Conservation (phyloP, 2,888 invertebrate genomes). For the Agonopterix arenella region DNA sequence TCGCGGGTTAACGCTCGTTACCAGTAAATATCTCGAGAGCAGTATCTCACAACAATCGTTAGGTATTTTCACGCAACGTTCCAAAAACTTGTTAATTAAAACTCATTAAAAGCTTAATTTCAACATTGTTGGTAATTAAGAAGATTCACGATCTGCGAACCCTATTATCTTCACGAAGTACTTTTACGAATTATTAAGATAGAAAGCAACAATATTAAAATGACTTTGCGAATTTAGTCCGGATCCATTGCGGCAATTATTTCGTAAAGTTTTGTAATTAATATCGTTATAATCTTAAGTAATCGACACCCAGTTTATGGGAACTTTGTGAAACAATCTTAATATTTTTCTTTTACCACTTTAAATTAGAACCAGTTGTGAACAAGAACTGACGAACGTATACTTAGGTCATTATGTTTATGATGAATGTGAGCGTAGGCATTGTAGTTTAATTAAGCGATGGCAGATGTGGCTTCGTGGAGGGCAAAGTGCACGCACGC, state of each 20-base stretch:
- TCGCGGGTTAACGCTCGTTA: constrained; percentile 20
- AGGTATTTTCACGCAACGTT: constrained; percentile 52
- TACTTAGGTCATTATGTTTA: not conserved
- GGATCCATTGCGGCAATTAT: constrained; percentile 20
- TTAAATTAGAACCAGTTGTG: no score
- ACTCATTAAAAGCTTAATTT: constrained; percentile 71
- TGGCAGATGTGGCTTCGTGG: constrained; percentile 11
- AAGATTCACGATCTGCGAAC: constrained; percentile 68
- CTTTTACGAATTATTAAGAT: constrained; percentile 59
- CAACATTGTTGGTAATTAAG: constrained; percentile 71
- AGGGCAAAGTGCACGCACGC: not conserved
- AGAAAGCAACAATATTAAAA: constrained; percentile 48
- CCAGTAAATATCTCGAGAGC: constrained; percentile 26
- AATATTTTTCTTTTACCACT: no score
- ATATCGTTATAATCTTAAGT: constrained; percentile 8
- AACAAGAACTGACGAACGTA: no score
- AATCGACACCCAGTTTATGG: constrained; percentile 9
- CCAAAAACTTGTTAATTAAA: constrained; percentile 68
- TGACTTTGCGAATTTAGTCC: constrained; percentile 25
- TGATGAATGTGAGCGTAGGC: not conserved
- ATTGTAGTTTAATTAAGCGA: constrained; percentile 32
- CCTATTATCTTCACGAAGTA: constrained; percentile 58
- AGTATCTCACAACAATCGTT: constrained; percentile 39
- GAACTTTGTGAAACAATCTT: no score
- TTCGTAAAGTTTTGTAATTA: constrained; percentile 15